A percentile compares a stretch with the other conserved stretches of the same genome.
Evolutionary conservation across 2,888 invertebrate genomes (phyloP).

Genomic region (Alitta virens): DNA sequence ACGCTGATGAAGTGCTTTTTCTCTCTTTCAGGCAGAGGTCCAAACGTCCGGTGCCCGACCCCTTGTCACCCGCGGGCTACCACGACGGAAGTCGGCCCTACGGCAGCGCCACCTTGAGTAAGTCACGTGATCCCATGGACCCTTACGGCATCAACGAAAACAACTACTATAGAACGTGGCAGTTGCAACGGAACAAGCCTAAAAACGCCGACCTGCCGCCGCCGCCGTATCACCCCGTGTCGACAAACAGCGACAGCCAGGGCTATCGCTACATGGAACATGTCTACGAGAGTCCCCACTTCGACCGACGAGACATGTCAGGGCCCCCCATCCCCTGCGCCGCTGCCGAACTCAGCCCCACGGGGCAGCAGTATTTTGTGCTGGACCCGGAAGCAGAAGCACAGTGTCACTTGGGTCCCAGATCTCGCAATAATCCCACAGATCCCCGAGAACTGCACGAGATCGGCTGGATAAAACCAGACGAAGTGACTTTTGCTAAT

Average conservation of each 20-base stretch:
- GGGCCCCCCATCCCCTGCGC: too few species aligned
- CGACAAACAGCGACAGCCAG: slow-evolving; percentile 3
- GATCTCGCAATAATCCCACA: not conserved
- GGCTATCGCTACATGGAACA: slow-evolving; percentile 21
- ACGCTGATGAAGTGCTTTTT: not conserved
- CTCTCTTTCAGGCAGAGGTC: slow-evolving; percentile 6
- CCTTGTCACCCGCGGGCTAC: slow-evolving; percentile 4
- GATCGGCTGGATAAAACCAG: not conserved
- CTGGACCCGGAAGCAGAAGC: slow-evolving; percentile 18
- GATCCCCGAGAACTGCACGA: not conserved
- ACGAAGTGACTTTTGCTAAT: too few species aligned
- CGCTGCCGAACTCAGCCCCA: too few species aligned
- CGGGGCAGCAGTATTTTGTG: slow-evolving; percentile 17
- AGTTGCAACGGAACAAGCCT: slow-evolving; percentile 19
- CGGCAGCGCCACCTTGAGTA: not conserved
- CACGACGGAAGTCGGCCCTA: not conserved
- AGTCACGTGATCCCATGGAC: slow-evolving; percentile 6
- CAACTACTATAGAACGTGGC: slow-evolving; percentile 34
- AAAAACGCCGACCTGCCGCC: slow-evolving; percentile 6
- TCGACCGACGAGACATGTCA: slow-evolving; percentile 24
- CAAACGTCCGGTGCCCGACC: slow-evolving; percentile 6
- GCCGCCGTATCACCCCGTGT: slow-evolving; percentile 7
- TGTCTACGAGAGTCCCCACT: slow-evolving; percentile 33
- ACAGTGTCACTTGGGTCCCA: too few species aligned
- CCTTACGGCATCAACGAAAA: slow-evolving; percentile 25